phyloP scores from a whole-genome alignment of 2,888 invertebrate species.

The Microplitis deprimator region DNA sequence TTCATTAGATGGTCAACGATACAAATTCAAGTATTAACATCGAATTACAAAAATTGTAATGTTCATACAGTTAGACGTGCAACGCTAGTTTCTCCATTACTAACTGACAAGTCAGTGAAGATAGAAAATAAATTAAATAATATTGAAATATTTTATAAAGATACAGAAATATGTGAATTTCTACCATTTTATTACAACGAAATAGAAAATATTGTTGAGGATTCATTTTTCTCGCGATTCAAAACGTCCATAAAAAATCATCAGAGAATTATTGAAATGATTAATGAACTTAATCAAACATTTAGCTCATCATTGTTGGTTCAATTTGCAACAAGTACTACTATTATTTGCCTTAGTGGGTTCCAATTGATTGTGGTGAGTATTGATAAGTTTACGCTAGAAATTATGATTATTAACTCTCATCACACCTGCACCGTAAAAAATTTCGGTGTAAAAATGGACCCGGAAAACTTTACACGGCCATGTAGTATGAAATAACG shows the following conservation, averaged over 20 bases:
- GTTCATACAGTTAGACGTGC: neutral
- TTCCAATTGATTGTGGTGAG: slow-evolving; percentile 60
- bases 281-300: slow-evolving; percentile 54
- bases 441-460: no score
- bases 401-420: no score
- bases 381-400: neutral
- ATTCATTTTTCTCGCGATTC: slow-evolving; percentile 43
- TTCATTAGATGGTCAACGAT: neutral
- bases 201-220: slow-evolving; percentile 8
- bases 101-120: no score
- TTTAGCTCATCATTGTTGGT: slow-evolving; percentile 56
- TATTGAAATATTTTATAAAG: neutral
- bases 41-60: neutral
- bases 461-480: no score
- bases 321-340: slow-evolving; percentile 60
- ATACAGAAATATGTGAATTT: slow-evolving; percentile 25
- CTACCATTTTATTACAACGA: slow-evolving; percentile 28
- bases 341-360: slow-evolving; percentile 63
- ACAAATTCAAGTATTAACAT: neutral
- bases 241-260: slow-evolving; percentile 52
- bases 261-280: slow-evolving; percentile 54
- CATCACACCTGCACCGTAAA: no score
- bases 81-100: neutral
- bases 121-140: neutral
- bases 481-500: no score